phyloP scores from a whole-genome alignment of 2,113 vertebrate genomes.

The Corythaeola cristata region DNA sequence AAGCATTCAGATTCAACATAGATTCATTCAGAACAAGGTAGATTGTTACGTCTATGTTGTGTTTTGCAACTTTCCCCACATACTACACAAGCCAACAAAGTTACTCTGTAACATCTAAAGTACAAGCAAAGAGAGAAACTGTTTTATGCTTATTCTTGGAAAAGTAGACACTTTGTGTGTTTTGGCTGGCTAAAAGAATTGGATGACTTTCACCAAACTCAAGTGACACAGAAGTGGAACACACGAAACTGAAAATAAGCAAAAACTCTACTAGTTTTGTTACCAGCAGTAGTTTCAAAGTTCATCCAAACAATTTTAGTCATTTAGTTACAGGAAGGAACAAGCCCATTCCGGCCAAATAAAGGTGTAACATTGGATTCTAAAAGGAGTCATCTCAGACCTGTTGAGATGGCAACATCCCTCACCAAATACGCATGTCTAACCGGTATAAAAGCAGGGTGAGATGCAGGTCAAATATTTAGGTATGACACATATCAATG shows the following conservation, averaged over 20 bases:
- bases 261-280: not conserved
- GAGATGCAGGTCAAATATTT: not conserved
- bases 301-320: not conserved
- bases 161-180: not conserved
- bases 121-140: not conserved
- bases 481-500: fast-evolving
- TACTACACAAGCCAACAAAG: not conserved
- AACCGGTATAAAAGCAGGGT: not conserved
- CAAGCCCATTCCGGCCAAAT: not conserved
- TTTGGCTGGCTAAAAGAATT: not conserved
- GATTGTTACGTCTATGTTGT: not conserved
- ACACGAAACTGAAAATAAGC: not conserved
- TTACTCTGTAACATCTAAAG: not conserved
- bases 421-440: not conserved
- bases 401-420: not conserved
- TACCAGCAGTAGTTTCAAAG: not conserved
- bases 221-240: not conserved
- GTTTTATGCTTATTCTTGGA: fast-evolving
- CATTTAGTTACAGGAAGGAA: not conserved
- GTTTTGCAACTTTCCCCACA: not conserved
- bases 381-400: not conserved
- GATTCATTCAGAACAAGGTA: not conserved
- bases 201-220: not conserved
- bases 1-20: not conserved
- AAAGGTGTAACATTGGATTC: not conserved